Conservation (phyloP, 2,888 invertebrate species). For the Liodrosophila aerea region DNA sequence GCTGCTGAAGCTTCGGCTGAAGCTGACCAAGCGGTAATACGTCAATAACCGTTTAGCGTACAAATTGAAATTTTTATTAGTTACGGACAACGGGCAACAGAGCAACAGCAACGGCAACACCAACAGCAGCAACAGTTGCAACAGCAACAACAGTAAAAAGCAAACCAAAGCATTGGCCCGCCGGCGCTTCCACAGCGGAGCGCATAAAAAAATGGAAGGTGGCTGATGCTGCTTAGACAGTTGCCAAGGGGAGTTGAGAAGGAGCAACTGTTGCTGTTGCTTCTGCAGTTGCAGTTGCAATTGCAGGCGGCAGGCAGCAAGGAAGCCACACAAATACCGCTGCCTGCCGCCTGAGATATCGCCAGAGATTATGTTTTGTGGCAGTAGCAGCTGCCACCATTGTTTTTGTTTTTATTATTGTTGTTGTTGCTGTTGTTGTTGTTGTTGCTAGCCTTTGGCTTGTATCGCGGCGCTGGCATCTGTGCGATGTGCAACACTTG, state of each 20-base stretch:
- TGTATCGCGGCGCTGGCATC: slow-evolving; percentile 76
- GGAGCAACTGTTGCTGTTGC: slow-evolving; percentile 20
- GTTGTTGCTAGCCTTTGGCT: slow-evolving; percentile 69
- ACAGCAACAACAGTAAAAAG: slow-evolving; percentile 28
- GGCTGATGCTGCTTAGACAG: slow-evolving; percentile 57
- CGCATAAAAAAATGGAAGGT: slow-evolving; percentile 36
- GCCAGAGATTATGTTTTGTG: slow-evolving; percentile 77
- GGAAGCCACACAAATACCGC: slow-evolving; percentile 74
- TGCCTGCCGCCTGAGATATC: slow-evolving; percentile 59
- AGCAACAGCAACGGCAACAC: slow-evolving; percentile 28
- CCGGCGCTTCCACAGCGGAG: slow-evolving; percentile 49
- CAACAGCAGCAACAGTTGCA: slow-evolving; percentile 22
- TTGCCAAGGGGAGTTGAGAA: slow-evolving; percentile 27
- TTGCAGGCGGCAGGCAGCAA: slow-evolving; percentile 22
- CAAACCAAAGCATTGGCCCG: slow-evolving; percentile 63
- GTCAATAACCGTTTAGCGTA: slow-evolving; percentile 78
- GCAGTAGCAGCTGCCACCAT: slow-evolving; percentile 77
- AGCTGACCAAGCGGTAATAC: slow-evolving; percentile 72
- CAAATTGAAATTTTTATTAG: slow-evolving; percentile 79
- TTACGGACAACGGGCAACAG: slow-evolving; percentile 63
- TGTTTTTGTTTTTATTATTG: slow-evolving; percentile 65
- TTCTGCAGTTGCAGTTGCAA: slow-evolving; percentile 11
- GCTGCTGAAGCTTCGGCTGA: background rate
- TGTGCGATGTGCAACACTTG: slow-evolving; percentile 77
- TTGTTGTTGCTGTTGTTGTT: slow-evolving; percentile 22